A percentile compares a stretch with the other conserved stretches of the same genome.
Conservation (phyloP, 2,113 vertebrate genomes). For the Xenotilapia leptura region DNA sequence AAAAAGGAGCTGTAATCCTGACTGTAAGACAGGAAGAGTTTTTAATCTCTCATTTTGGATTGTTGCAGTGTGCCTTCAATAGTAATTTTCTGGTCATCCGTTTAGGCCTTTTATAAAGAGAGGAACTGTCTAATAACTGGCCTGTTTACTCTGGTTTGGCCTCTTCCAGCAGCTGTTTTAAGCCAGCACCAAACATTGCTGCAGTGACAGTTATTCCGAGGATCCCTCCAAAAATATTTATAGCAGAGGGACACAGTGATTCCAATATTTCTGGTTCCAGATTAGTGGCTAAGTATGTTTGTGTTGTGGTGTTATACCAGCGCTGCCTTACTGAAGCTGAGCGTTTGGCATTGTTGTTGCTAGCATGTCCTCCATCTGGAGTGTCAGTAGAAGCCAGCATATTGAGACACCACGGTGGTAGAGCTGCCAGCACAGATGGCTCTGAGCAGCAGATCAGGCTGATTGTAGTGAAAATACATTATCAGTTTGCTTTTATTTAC, state of each 20-base stretch:
- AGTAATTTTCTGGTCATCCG: not conserved
- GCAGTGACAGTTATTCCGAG: slow-evolving; percentile 18
- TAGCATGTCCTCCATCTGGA: slow-evolving; percentile 40
- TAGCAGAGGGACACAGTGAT: not conserved
- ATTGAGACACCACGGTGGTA: slow-evolving; percentile 4
- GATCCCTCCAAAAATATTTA: slow-evolving; percentile 29
- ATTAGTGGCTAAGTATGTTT: not conserved
- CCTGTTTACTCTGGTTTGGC: slow-evolving; percentile 14
- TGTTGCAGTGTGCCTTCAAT: not conserved
- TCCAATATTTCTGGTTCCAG: not conserved
- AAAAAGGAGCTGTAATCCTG: not conserved
- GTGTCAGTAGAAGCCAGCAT: slow-evolving; percentile 19
- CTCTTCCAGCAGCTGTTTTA: slow-evolving; percentile 46
- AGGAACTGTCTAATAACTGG: slow-evolving; percentile 40
- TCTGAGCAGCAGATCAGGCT: not conserved
- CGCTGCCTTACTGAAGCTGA: not conserved
- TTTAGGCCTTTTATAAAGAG: slow-evolving; percentile 4
- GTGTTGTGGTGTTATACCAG: not conserved
- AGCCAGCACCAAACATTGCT: slow-evolving; percentile 14
- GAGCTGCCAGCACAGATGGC: slow-evolving; percentile 46
- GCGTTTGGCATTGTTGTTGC: slow-evolving; percentile 9
- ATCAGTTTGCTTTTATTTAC: not conserved
- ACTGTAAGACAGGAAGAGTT: not conserved
- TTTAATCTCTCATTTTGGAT: not conserved
- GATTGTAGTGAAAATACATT: not conserved